Base-by-base conservation (phyloP, 2,797 vertebrate genomes). In the Manis javanica region DNA sequence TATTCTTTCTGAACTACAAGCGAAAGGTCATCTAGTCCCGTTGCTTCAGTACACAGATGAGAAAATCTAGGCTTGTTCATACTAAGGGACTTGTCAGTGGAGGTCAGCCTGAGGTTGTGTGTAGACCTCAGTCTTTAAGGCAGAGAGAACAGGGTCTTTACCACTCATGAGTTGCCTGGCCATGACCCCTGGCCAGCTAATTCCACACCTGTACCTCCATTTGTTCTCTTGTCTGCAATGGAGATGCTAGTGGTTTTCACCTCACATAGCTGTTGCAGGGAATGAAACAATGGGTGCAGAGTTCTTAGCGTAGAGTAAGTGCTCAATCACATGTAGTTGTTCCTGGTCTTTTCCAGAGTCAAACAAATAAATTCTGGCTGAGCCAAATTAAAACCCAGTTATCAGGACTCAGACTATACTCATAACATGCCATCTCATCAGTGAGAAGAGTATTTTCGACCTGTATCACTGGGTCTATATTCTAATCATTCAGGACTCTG, bases 401-500 rank as follows among this genome's bases (percentile, higher is more conserved):
- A n/a, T 89, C 71, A 49, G 66, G 83, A 46, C 59, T 39, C 51
- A 31, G 63, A 31, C 7, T 88, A 49, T 39, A 18, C 51, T 59
- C 64, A 59, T 4, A 34, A 49, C 34, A 34, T 42, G 63, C 18
- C n/a, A 86, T 4, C 37, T 31, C 19, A 29, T 82, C 68, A n/a
- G 59, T 57, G 31, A 79, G n/a, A 81, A 91, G 3, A 53, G 19
- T 39, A 75, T 57, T 79, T 23, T 71, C 24, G 42, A 31, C 24
- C 31, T 64, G 2, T 69, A 31, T 77, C 42, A 29, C 81, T 57
- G 42, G 8, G 49, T 86, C 42, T 84, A 16, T 6, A 49, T 87
- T 83, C 24, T 39, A 63, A 49, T 61, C 79, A 82, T n/a, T 72
- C 90, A 81, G 42, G 63, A 88, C 72, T 79, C 64, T 84, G 88